Conservation (phyloP, 2,797 vertebrate species). For the Tokudaia muenninki region DNA sequence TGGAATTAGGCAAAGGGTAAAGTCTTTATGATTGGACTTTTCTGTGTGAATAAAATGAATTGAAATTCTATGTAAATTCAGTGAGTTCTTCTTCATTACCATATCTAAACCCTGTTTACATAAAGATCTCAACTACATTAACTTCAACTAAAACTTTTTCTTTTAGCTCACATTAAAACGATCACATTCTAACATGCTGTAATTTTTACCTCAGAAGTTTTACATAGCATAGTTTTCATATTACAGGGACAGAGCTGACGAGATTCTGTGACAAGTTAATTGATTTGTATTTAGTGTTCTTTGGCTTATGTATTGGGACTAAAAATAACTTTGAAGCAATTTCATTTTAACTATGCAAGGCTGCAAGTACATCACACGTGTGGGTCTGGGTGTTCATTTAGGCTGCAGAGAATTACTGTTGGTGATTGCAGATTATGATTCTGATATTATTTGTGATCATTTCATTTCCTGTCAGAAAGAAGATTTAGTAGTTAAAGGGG, state of each 20-base stretch:
- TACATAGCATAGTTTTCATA: slow-evolving; percentile 49
- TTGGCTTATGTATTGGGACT: slow-evolving; percentile 71
- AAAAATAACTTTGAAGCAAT: slow-evolving; percentile 74
- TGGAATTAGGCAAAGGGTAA: slow-evolving; percentile 15
- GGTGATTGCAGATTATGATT: slow-evolving; percentile 68
- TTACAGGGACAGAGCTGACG: slow-evolving; percentile 48
- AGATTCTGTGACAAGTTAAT: slow-evolving; percentile 79
- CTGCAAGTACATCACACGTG: not conserved
- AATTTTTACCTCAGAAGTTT: slow-evolving; percentile 73
- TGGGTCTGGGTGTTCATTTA: slow-evolving; percentile 37
- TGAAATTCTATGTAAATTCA: slow-evolving; percentile 46
- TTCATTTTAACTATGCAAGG: slow-evolving; percentile 78
- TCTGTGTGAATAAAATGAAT: slow-evolving; percentile 39
- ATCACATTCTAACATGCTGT: slow-evolving; percentile 50
- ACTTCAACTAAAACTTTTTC: slow-evolving; percentile 66
- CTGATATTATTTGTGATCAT: slow-evolving; percentile 70
- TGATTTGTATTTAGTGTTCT: slow-evolving; percentile 76
- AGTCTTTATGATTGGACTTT: slow-evolving; percentile 30
- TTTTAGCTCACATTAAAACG: slow-evolving; percentile 68
- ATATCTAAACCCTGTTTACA: slow-evolving; percentile 56
- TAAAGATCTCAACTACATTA: slow-evolving; percentile 66
- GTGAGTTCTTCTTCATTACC: slow-evolving; percentile 48
- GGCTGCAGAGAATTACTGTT: slow-evolving; percentile 42
- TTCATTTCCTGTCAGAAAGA: slow-evolving; percentile 66
- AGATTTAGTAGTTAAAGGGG: slow-evolving; percentile 70